phyloP scores from a whole-genome alignment of 2,113 vertebrate species.

The Deroptyus accipitrinus region DNA sequence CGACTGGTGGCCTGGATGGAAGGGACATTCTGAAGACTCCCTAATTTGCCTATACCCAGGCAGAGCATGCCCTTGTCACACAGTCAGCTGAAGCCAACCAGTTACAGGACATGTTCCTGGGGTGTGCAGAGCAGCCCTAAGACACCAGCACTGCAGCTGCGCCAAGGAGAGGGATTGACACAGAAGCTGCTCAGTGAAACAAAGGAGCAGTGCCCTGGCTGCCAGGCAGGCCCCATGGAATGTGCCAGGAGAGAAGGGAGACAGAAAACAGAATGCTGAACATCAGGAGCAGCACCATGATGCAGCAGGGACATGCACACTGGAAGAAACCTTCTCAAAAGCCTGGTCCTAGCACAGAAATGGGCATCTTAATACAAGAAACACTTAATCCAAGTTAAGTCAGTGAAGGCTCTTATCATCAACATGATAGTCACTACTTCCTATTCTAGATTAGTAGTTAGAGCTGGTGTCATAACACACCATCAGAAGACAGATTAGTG shows the following conservation, averaged over 20 bases:
- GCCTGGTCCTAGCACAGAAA: not conserved
- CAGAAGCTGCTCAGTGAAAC: not conserved
- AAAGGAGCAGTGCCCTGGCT: not conserved
- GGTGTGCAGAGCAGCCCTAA: not conserved
- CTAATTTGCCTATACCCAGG: not conserved
- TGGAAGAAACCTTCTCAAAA: not conserved
- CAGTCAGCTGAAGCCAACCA: not conserved
- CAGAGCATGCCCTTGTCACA: not conserved
- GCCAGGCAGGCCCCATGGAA: not conserved
- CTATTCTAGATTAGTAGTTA: not conserved
- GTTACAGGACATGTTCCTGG: not conserved
- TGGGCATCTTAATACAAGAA: not conserved
- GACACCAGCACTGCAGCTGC: not conserved
- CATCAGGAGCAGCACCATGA: not conserved
- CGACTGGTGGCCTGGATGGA: not conserved
- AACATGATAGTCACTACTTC: not conserved
- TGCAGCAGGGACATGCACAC: not conserved
- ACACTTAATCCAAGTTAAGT: not conserved
- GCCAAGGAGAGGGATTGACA: not conserved
- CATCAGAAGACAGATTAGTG: slow-evolving; percentile 44
- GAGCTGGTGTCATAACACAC: slow-evolving; percentile 7
- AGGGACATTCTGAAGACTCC: not conserved
- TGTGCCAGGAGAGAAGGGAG: not conserved
- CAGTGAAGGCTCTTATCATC: not conserved
- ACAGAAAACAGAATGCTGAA: not conserved